phyloP scores from a whole-genome alignment of 2,113 vertebrate species.

The Alaudala cheleensis region DNA sequence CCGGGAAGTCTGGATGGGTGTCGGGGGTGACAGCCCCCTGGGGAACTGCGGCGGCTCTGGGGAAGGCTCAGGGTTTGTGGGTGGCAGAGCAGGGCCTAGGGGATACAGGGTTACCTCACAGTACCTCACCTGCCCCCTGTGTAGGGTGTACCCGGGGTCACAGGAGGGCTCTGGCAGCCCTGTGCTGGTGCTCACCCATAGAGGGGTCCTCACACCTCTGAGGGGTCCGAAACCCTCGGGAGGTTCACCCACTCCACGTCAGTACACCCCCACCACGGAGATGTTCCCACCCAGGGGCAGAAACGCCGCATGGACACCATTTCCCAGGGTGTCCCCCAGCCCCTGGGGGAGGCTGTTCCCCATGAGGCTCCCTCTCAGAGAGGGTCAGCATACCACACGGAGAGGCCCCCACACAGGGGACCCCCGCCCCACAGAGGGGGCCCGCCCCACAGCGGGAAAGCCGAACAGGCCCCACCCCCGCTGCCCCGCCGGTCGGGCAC shows the following conservation, averaged over 20 bases:
- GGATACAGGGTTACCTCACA: neutral
- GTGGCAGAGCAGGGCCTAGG: neutral
- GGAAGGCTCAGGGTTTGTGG: neutral
- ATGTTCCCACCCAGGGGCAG: neutral
- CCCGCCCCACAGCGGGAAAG: neutral
- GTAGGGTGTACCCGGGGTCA: too few species aligned
- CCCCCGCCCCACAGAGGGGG: neutral
- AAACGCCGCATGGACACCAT: too few species aligned
- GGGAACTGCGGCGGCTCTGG: rapidly evolving
- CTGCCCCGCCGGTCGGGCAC: too few species aligned
- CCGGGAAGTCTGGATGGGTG: rapidly evolving
- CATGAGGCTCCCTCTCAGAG: too few species aligned
- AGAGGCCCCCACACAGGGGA: too few species aligned
- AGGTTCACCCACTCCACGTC: too few species aligned
- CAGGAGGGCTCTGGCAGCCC: neutral
- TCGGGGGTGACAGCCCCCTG: rapidly evolving
- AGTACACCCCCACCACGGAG: too few species aligned
- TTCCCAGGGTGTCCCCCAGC: too few species aligned
- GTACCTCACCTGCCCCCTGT: rapidly evolving
- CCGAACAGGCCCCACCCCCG: neutral
- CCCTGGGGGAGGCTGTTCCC: neutral
- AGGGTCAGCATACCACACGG: too few species aligned
- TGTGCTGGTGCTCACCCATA: rapidly evolving
- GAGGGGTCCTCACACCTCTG: neutral
- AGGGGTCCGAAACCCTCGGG: too few species aligned